Conservation (phyloP, 2,113 vertebrate genomes). For the Spilogale gracilis region DNA sequence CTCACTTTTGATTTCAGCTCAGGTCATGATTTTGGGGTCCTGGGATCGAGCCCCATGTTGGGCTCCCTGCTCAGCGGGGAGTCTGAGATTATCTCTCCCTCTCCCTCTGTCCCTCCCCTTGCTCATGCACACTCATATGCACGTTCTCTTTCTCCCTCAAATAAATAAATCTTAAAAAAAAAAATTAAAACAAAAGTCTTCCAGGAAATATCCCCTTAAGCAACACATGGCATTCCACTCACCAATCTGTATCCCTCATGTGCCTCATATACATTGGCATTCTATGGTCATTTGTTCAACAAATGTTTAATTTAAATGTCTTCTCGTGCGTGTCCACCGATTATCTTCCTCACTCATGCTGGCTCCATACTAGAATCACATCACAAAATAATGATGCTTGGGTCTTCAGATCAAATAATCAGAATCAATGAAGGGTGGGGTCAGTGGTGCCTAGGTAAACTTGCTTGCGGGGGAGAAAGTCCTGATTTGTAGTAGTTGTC, state of each 20-base stretch:
- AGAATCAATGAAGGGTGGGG: not conserved
- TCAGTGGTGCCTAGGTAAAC: not conserved
- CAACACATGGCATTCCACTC: not conserved
- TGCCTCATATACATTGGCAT: not conserved
- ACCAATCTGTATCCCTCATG: not conserved
- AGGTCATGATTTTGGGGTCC: not conserved
- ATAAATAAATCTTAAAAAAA: not conserved
- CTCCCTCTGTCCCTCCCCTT: not conserved
- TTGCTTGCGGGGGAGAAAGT: not conserved
- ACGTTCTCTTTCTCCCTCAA: not conserved
- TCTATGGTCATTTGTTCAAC: conserved; percentile 11
- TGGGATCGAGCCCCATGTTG: not conserved
- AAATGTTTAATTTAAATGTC: conserved; percentile 4
- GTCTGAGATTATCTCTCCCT: not conserved
- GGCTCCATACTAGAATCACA: not conserved
- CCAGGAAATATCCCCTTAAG: not conserved
- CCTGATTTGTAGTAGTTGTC: not conserved
- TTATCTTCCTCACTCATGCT: not conserved
- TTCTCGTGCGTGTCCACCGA: not conserved
- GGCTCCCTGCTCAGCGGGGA: not conserved
- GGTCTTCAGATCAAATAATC: not conserved
- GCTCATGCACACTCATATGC: not conserved
- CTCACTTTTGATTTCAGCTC: not conserved
- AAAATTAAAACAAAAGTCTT: not conserved
- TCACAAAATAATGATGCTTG: not conserved